phyloP scores from a whole-genome alignment of 2,888 invertebrate species.

The Shargacucullia verbasci region DNA sequence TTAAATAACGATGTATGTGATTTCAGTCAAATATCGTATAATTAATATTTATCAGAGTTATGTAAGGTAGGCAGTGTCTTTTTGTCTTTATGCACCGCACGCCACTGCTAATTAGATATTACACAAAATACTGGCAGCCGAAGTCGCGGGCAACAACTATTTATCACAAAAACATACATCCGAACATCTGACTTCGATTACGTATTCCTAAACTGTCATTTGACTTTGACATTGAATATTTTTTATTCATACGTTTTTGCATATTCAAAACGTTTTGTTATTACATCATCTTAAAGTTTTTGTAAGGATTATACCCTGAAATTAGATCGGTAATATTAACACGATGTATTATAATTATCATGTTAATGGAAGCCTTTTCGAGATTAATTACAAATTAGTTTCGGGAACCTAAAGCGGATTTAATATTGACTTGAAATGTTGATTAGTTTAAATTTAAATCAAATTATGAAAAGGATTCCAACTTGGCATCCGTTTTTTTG shows the following conservation, averaged over 20 bases:
- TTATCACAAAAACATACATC: no score
- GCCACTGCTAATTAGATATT: no score
- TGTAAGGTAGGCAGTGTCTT: no score
- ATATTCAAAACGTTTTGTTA: neutral
- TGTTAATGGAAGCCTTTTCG: slow-evolving; percentile 5
- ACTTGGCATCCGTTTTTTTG: slow-evolving; percentile 23
- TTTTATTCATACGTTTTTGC: slow-evolving; percentile 14
- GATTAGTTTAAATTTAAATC: slow-evolving; percentile 9
- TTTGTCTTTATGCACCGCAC: no score
- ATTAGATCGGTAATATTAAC: slow-evolving; percentile 13
- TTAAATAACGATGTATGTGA: no score
- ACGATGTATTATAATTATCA: slow-evolving; percentile 15
- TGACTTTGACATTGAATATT: no score
- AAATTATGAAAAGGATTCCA: neutral
- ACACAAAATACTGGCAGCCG: no score
- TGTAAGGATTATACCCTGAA: slow-evolving; percentile 24
- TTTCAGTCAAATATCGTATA: no score
- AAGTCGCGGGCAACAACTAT: no score
- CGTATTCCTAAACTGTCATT: no score
- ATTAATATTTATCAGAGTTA: no score
- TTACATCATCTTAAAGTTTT: slow-evolving; percentile 16
- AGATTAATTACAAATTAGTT: slow-evolving; percentile 17
- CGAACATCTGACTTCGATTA: no score
- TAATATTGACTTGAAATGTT: slow-evolving; percentile 20
- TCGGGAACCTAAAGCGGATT: slow-evolving; percentile 17